Percentiles rank a stretch among this genome's conserved stretches.
Conservation (phyloP, 2,888 invertebrate genomes). For the Tenodera sinensis region DNA sequence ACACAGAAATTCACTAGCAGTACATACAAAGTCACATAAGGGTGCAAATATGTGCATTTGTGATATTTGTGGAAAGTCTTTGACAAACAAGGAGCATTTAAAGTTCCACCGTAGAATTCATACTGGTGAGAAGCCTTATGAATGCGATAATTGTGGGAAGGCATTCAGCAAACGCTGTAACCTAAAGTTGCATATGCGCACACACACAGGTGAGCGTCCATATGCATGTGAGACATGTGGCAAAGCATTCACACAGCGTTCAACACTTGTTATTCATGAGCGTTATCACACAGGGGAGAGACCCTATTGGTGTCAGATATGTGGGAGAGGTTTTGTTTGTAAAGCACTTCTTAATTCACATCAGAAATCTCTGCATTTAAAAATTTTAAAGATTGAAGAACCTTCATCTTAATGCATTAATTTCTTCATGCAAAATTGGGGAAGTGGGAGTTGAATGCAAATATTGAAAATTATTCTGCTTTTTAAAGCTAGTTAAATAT, state of each 20-base stretch:
- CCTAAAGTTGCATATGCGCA: constrained; percentile 38
- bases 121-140: constrained; percentile 59
- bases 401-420: not conserved
- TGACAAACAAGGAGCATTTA: constrained; percentile 41
- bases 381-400: not conserved
- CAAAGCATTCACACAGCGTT: constrained; percentile 41
- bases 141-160: constrained; percentile 46
- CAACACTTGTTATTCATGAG: constrained; percentile 34
- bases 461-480: not conserved
- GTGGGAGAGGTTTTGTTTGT: constrained; percentile 37
- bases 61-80: constrained; percentile 19
- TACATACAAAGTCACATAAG: constrained; percentile 14
- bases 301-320: constrained; percentile 24
- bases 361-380: constrained; percentile 26
- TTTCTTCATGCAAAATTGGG: not conserved
- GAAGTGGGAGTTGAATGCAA: not conserved
- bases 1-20: constrained; percentile 14
- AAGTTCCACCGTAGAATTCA: constrained; percentile 60
- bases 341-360: constrained; percentile 39
- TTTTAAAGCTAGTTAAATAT: too few species aligned
- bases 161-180: constrained; percentile 30
- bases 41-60: constrained; percentile 16
- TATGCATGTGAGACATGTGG: constrained; percentile 40
- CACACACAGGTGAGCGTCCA: constrained; percentile 31
- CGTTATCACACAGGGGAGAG: constrained; percentile 25